Conservation (phyloP, 2,113 vertebrate genomes). For the Campylorhamphus procurvoides region DNA sequence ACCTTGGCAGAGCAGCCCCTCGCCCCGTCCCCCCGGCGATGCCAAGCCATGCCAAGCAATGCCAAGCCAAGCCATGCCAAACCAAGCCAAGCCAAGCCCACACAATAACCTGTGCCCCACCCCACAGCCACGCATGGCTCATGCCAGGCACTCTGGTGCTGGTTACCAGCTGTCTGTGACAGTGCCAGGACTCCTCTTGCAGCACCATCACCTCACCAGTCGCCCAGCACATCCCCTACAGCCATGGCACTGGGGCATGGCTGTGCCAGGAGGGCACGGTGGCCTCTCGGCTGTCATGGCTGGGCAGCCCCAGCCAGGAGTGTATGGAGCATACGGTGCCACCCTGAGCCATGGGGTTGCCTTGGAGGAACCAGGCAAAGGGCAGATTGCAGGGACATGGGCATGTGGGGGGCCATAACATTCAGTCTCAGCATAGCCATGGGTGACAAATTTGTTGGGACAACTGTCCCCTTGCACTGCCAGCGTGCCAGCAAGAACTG, state of each 20-base stretch:
- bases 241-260: neutral
- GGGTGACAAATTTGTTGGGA: rapidly evolving
- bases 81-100: neutral
- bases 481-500: rapidly evolving
- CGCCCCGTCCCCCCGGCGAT: rapidly evolving
- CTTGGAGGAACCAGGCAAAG: rapidly evolving
- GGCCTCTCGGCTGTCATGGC: no score
- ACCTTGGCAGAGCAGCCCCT: neutral
- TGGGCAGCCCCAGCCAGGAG: rapidly evolving
- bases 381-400: rapidly evolving
- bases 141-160: neutral
- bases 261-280: no score
- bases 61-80: no score
- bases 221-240: neutral
- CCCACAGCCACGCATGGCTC: neutral
- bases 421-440: rapidly evolving
- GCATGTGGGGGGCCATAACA: rapidly evolving
- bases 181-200: rapidly evolving
- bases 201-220: neutral
- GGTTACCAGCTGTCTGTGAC: rapidly evolving
- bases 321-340: rapidly evolving
- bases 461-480: rapidly evolving
- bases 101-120: neutral
- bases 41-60: neutral
- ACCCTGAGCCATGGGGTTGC: neutral